Evolutionary conservation across 2,888 invertebrate species (phyloP).

Genomic region (Tuta absoluta): DNA sequence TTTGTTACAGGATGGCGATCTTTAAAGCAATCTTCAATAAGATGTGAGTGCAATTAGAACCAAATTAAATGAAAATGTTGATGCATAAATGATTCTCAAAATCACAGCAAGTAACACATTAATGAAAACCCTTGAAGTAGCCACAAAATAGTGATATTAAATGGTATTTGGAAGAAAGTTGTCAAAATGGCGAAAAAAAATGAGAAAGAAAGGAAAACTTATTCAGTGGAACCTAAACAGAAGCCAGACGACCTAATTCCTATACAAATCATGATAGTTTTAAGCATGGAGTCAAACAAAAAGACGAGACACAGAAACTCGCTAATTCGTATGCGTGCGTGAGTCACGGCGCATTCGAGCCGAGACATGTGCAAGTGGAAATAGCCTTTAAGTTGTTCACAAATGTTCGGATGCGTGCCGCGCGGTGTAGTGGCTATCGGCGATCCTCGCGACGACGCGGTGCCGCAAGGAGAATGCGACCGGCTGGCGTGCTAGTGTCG

Average conservation of each 20-base stretch:
- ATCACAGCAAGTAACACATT: not conserved
- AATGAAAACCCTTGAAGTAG: not conserved
- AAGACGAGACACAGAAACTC: slow-evolving; percentile 29
- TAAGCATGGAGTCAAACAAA: not conserved
- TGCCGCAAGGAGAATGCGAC: slow-evolving; percentile 73
- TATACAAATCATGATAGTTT: not conserved
- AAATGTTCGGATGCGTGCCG: slow-evolving; percentile 65
- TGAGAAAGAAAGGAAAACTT: no score
- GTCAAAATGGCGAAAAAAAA: not conserved
- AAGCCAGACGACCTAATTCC: no score
- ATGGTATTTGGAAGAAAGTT: not conserved
- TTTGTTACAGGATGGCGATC: not conserved
- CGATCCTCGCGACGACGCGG: slow-evolving; percentile 68
- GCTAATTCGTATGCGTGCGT: slow-evolving; percentile 68
- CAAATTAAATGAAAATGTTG: slow-evolving; percentile 5
- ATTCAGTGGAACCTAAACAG: no score
- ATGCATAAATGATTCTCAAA: not conserved
- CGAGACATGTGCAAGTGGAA: slow-evolving; percentile 74
- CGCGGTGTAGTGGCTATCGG: slow-evolving; percentile 54
- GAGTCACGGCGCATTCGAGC: slow-evolving; percentile 60
- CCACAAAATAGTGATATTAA: not conserved
- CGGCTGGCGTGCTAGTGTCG: slow-evolving; percentile 70
- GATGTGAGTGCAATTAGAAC: not conserved
- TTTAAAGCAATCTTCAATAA: not conserved
- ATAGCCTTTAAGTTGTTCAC: slow-evolving; percentile 70